Evolutionary conservation across 2,797 vertebrate genomes (phyloP).

Genomic region (Triplophysa yarkandensis): DNA sequence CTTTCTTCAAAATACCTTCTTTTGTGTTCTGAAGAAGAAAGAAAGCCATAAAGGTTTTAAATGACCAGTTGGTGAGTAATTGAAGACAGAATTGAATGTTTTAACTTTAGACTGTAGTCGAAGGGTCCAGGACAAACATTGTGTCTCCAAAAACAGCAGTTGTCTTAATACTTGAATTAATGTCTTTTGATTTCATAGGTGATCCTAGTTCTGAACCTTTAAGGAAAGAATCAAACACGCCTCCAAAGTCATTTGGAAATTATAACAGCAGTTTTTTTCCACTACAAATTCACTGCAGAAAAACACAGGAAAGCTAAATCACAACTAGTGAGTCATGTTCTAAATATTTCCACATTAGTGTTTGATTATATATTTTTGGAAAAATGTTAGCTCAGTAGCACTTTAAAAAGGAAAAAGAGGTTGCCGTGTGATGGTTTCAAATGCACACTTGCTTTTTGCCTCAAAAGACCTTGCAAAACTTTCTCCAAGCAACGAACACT

Average conservation of each 20-base stretch:
- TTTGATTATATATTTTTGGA: slow-evolving; percentile 4
- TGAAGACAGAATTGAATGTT: too few relatives aligned
- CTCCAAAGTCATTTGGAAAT: background rate
- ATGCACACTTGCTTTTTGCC: background rate
- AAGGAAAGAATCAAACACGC: slow-evolving; percentile 10
- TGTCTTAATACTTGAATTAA: background rate
- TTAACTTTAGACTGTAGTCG: too few relatives aligned
- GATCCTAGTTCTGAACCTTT: background rate
- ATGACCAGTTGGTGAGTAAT: too few relatives aligned
- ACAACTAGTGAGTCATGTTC: background rate
- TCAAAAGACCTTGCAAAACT: background rate
- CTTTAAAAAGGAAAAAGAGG: background rate
- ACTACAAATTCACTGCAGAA: background rate
- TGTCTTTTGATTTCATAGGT: background rate
- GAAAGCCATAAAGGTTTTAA: too few relatives aligned
- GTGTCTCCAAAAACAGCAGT: background rate
- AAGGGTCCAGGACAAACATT: background rate
- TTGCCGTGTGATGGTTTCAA: slow-evolving; percentile 3
- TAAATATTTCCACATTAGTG: background rate
- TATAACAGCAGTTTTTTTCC: background rate
- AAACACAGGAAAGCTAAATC: background rate
- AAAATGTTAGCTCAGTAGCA: too few relatives aligned
- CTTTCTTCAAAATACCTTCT: too few relatives aligned
- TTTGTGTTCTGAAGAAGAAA: too few relatives aligned
- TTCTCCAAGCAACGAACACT: background rate